Evolutionary conservation across 2,797 vertebrate genomes (phyloP), one percentile per base, ranked within the genome.

Genomic region (Podargus strigoides): DNA sequence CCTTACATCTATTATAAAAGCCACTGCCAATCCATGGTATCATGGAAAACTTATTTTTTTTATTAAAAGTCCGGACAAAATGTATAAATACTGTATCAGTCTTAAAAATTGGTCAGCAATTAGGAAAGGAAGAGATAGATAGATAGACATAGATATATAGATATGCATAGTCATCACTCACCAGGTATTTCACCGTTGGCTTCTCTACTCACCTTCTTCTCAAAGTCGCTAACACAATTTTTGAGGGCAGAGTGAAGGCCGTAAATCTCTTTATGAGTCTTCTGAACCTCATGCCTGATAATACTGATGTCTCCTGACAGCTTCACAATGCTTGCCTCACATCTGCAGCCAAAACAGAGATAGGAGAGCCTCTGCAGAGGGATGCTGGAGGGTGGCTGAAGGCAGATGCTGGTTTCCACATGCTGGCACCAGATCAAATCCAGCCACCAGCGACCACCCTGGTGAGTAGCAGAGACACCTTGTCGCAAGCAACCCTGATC

Each of bases 271-370:
- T 97, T 98, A 77, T 98, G 98, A n/a, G 97, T 94, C 72, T 96
- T 97, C 70, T 92, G 97, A 50, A 97, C 94, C 81, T 98, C 97
- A 1, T 37, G 91, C 44, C 94, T 97, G 90, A 97, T 96, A 27
- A 95, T 56, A n/a, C 92, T 96, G 84, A 98, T 85, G 37, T 98
- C 98, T 73, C 95, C 92, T 3, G 98, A 98, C 77, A 99, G 97
- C 94, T 98, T 98, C 34, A 96, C 82, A 9, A 98, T 98, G 93
- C 97, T 98, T 69, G 98, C 98, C 94, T 99, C 98, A 72, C 98
- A 99, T 93, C 98, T 98, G 89, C 78, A 75, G 87, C 8, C 18
- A 67, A 95, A 93, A 53, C 12, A 34, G 58, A 94, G 78, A 90
- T 2, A 5, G 18, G 20, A 59, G 14, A 73, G 8, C 36, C 7